phyloP scores from a whole-genome alignment of 1,140 invertebrate species.

The Zaprionus tsacasi region DNA sequence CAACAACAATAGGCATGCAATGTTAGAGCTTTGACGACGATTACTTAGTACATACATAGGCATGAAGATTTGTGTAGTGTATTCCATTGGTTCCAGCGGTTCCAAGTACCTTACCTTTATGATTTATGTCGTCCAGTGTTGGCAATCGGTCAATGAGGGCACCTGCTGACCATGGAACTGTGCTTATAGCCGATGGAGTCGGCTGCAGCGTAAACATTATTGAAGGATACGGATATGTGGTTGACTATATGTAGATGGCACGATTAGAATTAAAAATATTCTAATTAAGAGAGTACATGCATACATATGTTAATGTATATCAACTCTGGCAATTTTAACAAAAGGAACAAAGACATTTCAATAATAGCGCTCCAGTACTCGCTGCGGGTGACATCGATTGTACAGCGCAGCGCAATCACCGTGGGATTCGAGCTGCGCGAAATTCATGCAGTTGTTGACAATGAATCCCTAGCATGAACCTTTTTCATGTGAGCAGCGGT shows the following conservation, averaged over 20 bases:
- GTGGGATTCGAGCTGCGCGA: conserved; percentile 1
- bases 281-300: background rate
- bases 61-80: no score
- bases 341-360: background rate
- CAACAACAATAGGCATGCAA: no score
- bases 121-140: conserved; percentile 76
- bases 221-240: conserved; percentile 6
- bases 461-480: background rate
- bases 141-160: conserved; percentile 77
- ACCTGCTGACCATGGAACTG: conserved; percentile 77
- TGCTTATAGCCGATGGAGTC: conserved; percentile 65
- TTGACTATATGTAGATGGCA: background rate
- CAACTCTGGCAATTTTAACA: background rate
- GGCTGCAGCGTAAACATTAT: conserved; percentile 81
- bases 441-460: conserved; percentile 49
- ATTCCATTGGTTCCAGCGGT: no score
- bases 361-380: conserved; percentile 7
- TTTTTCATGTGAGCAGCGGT: conserved; percentile 43
- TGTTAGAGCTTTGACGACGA: no score
- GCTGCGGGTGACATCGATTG: conserved; percentile 25
- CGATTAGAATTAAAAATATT: background rate
- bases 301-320: background rate
- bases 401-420: conserved; percentile 31
- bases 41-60: no score
- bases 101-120: conserved; percentile 69